phyloP scores from a whole-genome alignment of 2,888 invertebrate genomes.

The Eristalis tenax region DNA sequence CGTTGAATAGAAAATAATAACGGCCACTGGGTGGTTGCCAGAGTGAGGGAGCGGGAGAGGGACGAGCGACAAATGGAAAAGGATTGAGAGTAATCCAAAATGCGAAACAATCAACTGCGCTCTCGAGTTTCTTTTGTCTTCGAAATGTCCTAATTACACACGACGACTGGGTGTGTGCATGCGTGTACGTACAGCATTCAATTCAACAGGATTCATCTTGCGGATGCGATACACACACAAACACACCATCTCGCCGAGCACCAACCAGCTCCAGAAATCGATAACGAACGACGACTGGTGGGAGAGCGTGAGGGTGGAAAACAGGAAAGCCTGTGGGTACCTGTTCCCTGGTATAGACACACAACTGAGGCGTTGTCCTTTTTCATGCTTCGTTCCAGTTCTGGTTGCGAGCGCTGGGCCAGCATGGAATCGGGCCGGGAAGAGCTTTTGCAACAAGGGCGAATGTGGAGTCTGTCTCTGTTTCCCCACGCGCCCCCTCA shows the following conservation, averaged over 20 bases:
- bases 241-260: background rate
- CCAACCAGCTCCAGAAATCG: conserved; percentile 27
- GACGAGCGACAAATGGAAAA: background rate
- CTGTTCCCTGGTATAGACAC: conserved; percentile 54
- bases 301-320: background rate
- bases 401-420: background rate
- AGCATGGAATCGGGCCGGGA: conserved; percentile 1
- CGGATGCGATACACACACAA: conserved; percentile 1
- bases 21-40: conserved; percentile 4
- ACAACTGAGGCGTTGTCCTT: conserved; percentile 71
- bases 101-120: conserved; percentile 14
- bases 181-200: background rate
- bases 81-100: conserved; percentile 21
- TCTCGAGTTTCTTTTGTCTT: conserved; percentile 35
- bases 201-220: conserved; percentile 61
- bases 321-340: conserved; percentile 17
- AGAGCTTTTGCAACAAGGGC: conserved; percentile 26
- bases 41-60: background rate
- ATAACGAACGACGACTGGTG: conserved; percentile 21
- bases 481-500: background rate
- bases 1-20: conserved; percentile 16
- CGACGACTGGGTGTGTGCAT: background rate
- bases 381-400: conserved; percentile 56
- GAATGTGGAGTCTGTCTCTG: background rate
- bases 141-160: conserved; percentile 62